phyloP scores from a whole-genome alignment of 2,888 invertebrate genomes.

The Sarcophaga carnaria region DNA sequence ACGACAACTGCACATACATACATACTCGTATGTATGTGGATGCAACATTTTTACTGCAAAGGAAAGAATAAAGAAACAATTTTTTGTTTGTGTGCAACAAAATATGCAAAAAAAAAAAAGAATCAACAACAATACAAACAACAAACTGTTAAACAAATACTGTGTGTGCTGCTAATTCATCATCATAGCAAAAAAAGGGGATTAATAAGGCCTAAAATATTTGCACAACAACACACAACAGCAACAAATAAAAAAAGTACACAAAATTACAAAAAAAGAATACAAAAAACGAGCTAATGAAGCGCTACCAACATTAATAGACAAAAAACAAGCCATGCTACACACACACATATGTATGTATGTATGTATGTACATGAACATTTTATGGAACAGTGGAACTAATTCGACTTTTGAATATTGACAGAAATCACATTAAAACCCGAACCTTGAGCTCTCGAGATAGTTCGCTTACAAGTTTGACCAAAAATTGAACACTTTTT shows the following conservation, averaged over 20 bases:
- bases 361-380: too few species aligned
- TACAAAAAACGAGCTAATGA: not conserved
- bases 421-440: too few species aligned
- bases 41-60: conserved; percentile 48
- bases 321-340: not conserved
- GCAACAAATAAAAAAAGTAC: not conserved
- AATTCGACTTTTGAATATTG: not conserved
- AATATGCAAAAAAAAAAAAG: conserved; percentile 32
- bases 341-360: not conserved
- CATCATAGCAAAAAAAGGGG: conserved; percentile 64
- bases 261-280: not conserved
- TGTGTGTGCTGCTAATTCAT: conserved; percentile 64
- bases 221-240: conserved; percentile 5
- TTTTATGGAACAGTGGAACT: not conserved
- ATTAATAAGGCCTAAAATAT: conserved; percentile 65
- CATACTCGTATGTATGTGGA: not conserved
- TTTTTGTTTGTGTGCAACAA: conserved; percentile 28
- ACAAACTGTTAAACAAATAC: conserved; percentile 58
- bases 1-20: conserved; percentile 17
- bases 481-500: too few species aligned
- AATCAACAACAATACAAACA: conserved; percentile 7
- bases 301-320: not conserved
- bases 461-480: too few species aligned
- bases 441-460: too few species aligned
- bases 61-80: conserved; percentile 9